Conservation (phyloP, 2,797 vertebrate genomes). For the Pantherophis vulpinus region DNA sequence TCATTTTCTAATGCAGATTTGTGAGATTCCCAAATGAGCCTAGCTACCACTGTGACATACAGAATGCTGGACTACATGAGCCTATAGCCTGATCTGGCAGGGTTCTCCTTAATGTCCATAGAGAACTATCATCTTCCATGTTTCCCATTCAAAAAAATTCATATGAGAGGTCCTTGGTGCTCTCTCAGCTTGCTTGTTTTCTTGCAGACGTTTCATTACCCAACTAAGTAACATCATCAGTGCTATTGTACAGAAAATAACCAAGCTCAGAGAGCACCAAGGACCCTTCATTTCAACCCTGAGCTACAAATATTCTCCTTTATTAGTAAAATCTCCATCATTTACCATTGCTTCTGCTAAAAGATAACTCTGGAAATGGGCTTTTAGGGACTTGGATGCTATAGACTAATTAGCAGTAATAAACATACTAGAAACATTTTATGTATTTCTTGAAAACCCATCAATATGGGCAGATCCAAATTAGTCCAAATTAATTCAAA, state of each 20-base stretch:
- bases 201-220: not conserved
- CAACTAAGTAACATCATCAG: not conserved
- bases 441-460: constrained; percentile 18
- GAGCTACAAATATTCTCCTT: not conserved
- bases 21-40: not conserved
- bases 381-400: not conserved
- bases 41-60: not conserved
- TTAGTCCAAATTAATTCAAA: not conserved
- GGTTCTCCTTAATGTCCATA: not conserved
- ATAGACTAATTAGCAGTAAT: constrained; percentile 16
- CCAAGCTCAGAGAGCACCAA: not conserved
- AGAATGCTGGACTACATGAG: not conserved
- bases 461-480: not conserved
- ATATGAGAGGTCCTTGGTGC: not conserved
- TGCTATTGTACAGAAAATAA: not conserved
- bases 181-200: not conserved
- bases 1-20: not conserved
- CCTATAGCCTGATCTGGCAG: not conserved
- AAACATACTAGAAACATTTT: not conserved
- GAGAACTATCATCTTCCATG: not conserved
- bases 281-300: not conserved
- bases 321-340: not conserved
- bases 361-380: not conserved
- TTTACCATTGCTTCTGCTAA: not conserved
- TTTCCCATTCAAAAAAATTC: not conserved